These are phyloP conservation scores for Eristalis pertinax DNA, from an alignment of 2,888 invertebrate species.

Conservation along the genomic window DNA sequence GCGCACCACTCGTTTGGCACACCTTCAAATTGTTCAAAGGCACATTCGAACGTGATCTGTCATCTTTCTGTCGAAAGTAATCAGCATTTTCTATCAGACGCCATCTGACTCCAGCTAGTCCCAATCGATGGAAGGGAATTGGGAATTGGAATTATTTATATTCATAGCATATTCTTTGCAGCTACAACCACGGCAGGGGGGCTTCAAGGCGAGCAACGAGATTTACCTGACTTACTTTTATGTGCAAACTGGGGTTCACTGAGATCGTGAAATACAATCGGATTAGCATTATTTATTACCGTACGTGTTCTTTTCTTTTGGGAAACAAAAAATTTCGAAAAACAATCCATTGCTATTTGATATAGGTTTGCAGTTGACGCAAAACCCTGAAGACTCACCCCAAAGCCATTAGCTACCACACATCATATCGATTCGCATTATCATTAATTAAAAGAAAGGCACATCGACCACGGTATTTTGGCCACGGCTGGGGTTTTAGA, in stretches of 20 bases:
- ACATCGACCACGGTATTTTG: neutral
- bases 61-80: neutral
- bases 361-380: neutral
- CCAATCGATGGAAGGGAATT: neutral
- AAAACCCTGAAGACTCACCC: slow-evolving; percentile 29
- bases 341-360: neutral
- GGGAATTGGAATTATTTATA: neutral
- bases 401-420: slow-evolving; percentile 1
- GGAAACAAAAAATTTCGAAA: neutral
- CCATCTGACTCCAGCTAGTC: neutral
- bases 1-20: neutral
- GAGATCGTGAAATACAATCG: slow-evolving; percentile 43
- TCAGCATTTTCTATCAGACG: neutral
- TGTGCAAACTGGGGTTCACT: slow-evolving; percentile 5
- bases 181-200: neutral
- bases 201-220: neutral
- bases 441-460: slow-evolving; percentile 8
- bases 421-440: slow-evolving; percentile 49
- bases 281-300: slow-evolving; percentile 46
- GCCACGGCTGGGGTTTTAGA: slow-evolving; percentile 20
- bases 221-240: neutral
- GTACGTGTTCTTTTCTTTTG: slow-evolving; percentile 3
- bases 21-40: neutral
- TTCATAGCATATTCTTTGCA: slow-evolving; percentile 3
- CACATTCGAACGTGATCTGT: slow-evolving; percentile 4